These are phyloP conservation scores for Cecidostiba fungosa DNA, from an alignment of 2,888 invertebrate species.

Conservation along the genomic window DNA sequence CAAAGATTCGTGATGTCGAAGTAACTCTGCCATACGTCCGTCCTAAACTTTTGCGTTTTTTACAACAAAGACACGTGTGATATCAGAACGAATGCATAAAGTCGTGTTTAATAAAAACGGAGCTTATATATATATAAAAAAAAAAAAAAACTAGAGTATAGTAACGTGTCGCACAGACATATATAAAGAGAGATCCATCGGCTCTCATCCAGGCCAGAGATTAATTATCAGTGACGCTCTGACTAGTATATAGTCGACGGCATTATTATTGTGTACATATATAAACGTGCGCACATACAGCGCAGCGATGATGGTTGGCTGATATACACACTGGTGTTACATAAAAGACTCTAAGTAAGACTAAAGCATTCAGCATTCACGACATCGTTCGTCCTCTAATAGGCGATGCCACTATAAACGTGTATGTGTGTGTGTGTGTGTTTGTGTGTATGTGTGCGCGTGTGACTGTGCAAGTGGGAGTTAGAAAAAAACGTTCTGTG, in stretches of 20 bases:
- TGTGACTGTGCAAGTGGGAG: constrained; percentile 30
- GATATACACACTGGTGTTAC: constrained; percentile 65
- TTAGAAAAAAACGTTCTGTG: constrained; percentile 41
- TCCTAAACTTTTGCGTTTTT: too few species aligned
- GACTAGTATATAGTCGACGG: background rate
- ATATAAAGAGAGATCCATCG: background rate
- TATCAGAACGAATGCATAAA: too few species aligned
- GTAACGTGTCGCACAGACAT: background rate
- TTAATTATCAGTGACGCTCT: constrained; percentile 34
- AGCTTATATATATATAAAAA: background rate
- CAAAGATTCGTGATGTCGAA: background rate
- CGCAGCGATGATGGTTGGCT: constrained; percentile 3
- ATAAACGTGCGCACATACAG: background rate
- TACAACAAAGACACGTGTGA: background rate
- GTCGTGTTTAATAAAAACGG: background rate
- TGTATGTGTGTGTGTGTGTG: constrained; percentile 46
- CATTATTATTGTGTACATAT: constrained; percentile 2
- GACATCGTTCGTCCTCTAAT: constrained; percentile 68
- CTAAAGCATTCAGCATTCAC: constrained; percentile 78
- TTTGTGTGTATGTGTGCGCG: constrained; percentile 26
- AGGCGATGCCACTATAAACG: constrained; percentile 46
- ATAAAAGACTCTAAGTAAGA: constrained; percentile 67
- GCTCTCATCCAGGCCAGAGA: constrained; percentile 4
- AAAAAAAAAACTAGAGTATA: background rate
- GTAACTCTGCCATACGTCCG: background rate